Evolutionary conservation across 2,113 vertebrate genomes (phyloP).

Genomic region (Ailurus styani): DNA sequence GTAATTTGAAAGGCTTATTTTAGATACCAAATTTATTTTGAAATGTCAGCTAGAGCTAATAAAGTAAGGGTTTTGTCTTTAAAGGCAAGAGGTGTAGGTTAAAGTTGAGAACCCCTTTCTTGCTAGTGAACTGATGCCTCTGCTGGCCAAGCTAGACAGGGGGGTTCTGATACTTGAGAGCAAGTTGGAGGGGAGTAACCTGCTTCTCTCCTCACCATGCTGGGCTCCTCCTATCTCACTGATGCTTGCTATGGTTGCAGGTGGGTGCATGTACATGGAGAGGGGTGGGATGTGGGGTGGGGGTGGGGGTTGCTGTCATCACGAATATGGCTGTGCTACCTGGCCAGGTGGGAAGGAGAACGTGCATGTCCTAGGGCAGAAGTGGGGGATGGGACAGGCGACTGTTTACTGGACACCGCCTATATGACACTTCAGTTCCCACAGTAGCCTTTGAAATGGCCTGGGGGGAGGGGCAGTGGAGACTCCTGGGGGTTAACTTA

Average conservation of each 20-base stretch:
- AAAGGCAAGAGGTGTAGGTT: neutral
- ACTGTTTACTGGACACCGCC: neutral
- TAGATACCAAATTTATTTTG: slow-evolving; percentile 40
- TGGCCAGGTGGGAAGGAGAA: neutral
- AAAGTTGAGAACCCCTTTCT: neutral
- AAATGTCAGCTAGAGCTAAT: neutral
- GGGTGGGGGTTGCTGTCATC: neutral
- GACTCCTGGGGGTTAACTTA: neutral
- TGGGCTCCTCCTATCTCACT: neutral
- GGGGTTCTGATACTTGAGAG: neutral
- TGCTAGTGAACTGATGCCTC: neutral
- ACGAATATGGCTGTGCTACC: neutral
- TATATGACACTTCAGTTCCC: neutral
- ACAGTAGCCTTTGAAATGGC: neutral
- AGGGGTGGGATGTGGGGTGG: neutral
- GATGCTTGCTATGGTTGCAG: neutral
- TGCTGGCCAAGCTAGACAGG: neutral
- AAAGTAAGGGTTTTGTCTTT: neutral
- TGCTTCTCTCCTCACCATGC: neutral
- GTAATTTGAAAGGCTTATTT: slow-evolving; percentile 6
- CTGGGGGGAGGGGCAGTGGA: neutral
- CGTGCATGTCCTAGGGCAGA: neutral
- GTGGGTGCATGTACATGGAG: neutral
- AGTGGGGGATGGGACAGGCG: neutral
- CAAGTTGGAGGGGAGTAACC: neutral